Evolutionary conservation across 2,797 vertebrate species (phyloP).

Genomic region (Microhierax caerulescens): DNA sequence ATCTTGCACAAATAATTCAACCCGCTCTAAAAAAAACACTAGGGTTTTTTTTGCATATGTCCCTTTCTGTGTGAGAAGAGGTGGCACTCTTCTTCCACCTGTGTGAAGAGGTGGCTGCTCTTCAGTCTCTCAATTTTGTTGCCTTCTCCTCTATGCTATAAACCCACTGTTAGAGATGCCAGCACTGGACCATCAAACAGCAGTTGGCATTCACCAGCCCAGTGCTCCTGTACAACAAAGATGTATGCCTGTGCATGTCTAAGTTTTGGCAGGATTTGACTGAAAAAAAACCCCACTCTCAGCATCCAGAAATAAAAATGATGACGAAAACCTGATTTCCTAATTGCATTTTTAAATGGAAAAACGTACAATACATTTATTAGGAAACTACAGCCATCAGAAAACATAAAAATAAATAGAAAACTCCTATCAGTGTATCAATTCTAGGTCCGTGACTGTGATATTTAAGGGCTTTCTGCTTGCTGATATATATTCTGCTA

Average conservation of each 20-base stretch:
- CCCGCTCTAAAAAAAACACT: neutral
- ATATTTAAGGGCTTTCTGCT: conserved; percentile 38
- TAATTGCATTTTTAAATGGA: neutral
- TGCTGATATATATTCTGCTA: conserved; percentile 54
- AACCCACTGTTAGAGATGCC: neutral
- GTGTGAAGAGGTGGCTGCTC: neutral
- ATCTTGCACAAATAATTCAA: neutral
- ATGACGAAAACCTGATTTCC: neutral
- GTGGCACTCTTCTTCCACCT: no score
- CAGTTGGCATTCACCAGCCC: neutral
- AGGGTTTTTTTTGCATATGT: neutral
- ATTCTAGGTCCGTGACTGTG: neutral
- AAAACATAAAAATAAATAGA: neutral
- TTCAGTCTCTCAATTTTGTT: neutral
- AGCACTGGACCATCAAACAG: neutral
- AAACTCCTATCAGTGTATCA: neutral
- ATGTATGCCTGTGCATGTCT: neutral
- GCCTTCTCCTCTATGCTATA: neutral
- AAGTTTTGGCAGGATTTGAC: neutral
- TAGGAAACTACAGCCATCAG: neutral
- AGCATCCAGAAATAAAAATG: neutral
- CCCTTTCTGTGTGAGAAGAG: neutral
- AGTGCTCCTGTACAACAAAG: neutral
- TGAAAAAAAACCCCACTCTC: neutral
- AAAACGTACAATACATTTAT: neutral